Conservation (phyloP, 2,113 vertebrate genomes). For the Gnathonemus echidnorhynchus region DNA sequence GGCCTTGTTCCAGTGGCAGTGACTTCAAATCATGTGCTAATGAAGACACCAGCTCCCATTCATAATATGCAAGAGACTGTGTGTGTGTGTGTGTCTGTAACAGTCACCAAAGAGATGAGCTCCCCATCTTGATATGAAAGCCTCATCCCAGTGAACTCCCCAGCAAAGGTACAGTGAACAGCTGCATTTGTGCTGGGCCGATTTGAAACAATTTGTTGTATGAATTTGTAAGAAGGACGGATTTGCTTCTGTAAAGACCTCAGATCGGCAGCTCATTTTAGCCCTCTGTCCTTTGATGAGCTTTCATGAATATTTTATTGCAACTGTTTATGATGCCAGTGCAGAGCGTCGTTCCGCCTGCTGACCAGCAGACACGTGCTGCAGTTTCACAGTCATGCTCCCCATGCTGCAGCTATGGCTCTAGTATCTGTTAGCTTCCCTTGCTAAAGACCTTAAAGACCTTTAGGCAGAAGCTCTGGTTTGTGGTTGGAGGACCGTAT, state of each 20-base stretch:
- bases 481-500: not conserved
- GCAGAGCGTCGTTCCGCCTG: conserved; percentile 49
- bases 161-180: not conserved
- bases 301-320: conserved; percentile 67
- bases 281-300: conserved; percentile 48
- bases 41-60: not conserved
- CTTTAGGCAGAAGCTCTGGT: conserved; percentile 11
- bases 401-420: conserved; percentile 35
- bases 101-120: not conserved
- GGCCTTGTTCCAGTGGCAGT: not conserved
- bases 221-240: conserved; percentile 40
- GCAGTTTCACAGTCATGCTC: conserved; percentile 36
- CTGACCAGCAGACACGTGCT: conserved; percentile 43
- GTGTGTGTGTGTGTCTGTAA: not conserved
- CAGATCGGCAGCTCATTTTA: conserved; percentile 49
- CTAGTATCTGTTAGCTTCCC: conserved; percentile 40
- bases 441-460: conserved; percentile 10
- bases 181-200: conserved; percentile 20
- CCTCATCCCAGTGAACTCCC: not conserved
- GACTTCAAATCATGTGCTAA: conserved; percentile 1
- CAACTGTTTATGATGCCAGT: conserved; percentile 47
- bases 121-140: not conserved
- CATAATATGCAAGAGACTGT: not conserved
- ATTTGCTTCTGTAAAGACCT: conserved; percentile 40
- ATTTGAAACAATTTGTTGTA: conserved; percentile 45